These are phyloP conservation scores for Lipotes vexillifer DNA, from an alignment of 2,113 vertebrate genomes.

Conservation along the genomic window DNA sequence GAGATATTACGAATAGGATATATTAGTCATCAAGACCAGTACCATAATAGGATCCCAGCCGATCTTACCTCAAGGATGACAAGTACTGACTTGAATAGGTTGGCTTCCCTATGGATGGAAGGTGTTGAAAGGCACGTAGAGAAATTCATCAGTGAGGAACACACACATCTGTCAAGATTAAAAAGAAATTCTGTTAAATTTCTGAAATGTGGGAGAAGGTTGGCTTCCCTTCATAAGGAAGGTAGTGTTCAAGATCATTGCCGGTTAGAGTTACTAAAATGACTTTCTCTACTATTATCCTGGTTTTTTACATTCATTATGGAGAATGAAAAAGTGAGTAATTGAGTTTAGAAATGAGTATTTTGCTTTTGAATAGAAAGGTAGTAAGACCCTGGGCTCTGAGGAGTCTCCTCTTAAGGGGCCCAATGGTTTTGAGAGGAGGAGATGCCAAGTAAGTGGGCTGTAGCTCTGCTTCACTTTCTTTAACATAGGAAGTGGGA, in stretches of 20 bases:
- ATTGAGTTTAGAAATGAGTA: not conserved
- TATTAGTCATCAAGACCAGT: not conserved
- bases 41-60: not conserved
- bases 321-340: not conserved
- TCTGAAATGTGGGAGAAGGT: not conserved
- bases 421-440: not conserved
- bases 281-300: not conserved
- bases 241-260: not conserved
- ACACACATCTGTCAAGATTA: not conserved
- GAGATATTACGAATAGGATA: not conserved
- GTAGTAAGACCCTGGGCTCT: not conserved
- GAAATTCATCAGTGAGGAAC: not conserved
- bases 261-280: not conserved
- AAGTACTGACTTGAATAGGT: not conserved
- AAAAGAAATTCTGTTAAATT: not conserved
- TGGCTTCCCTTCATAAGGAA: not conserved
- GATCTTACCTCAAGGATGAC: not conserved
- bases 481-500: not conserved
- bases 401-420: not conserved
- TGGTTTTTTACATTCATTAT: not conserved
- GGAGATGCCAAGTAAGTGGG: not conserved
- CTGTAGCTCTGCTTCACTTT: not conserved
- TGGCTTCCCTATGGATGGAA: not conserved
- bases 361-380: not conserved
- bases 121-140: not conserved